Percentiles rank a stretch among this genome's conserved stretches.
phyloP scores from a whole-genome alignment of 2,797 vertebrate species.

The Anableps anableps region DNA sequence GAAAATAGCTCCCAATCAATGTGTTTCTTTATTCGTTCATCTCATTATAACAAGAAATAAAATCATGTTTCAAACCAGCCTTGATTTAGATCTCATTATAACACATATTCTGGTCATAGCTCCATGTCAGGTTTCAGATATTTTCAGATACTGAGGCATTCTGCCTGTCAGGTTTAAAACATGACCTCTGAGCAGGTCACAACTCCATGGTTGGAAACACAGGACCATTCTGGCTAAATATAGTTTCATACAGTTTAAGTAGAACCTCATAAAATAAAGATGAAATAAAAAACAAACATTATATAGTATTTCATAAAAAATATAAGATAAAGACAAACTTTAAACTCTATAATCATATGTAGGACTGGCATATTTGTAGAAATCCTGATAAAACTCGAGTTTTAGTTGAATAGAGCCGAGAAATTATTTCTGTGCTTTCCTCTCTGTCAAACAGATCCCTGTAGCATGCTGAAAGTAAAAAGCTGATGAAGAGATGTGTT shows the following conservation, averaged over 20 bases:
- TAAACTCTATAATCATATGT: neutral
- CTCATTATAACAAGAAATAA: neutral
- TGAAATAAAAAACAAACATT: neutral
- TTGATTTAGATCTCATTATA: neutral
- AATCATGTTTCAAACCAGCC: neutral
- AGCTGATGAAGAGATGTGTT: conserved; percentile 54
- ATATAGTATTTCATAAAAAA: neutral
- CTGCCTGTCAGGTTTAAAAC: neutral
- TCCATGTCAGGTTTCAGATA: neutral
- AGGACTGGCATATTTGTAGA: neutral
- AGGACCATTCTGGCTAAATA: neutral
- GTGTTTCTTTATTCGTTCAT: neutral
- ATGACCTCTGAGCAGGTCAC: neutral
- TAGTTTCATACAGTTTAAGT: neutral
- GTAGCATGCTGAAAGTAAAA: conserved; percentile 53
- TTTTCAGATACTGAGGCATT: neutral
- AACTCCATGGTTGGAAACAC: neutral
- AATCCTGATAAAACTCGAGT: neutral
- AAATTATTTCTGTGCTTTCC: conserved; percentile 42
- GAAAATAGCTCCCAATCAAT: neutral
- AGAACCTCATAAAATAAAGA: neutral
- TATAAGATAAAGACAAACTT: neutral
- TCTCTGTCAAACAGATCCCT: conserved; percentile 30
- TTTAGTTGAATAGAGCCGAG: conserved; percentile 41
- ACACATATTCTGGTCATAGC: neutral